phyloP scores from a whole-genome alignment of 2,888 invertebrate genomes.

The Seira musarum region DNA sequence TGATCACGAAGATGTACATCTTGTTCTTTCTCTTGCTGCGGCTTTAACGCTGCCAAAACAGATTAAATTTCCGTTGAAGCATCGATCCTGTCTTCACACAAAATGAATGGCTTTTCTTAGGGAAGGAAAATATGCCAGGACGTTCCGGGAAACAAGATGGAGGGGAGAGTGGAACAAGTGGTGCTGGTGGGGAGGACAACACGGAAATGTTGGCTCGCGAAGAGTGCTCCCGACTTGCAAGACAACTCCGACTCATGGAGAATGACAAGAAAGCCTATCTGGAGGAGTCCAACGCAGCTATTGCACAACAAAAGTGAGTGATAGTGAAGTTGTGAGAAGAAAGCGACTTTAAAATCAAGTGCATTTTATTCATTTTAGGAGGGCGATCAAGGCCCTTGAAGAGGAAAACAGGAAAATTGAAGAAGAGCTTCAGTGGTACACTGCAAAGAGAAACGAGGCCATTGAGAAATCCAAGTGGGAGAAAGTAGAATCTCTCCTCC shows the following conservation, averaged over 20 bases:
- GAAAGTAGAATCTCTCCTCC: slow-evolving; percentile 70
- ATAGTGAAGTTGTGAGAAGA: neutral
- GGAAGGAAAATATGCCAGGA: slow-evolving; percentile 20
- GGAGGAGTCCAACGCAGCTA: slow-evolving; percentile 66
- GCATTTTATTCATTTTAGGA: slow-evolving; percentile 46
- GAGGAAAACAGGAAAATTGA: slow-evolving; percentile 65
- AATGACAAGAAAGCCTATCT: slow-evolving; percentile 69
- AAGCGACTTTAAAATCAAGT: neutral
- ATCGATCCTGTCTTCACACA: neutral
- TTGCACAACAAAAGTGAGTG: slow-evolving; percentile 66
- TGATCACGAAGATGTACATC: neutral
- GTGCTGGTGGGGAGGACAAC: slow-evolving; percentile 61
- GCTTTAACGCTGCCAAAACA: neutral
- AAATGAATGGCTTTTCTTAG: too few relatives aligned
- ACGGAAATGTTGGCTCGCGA: slow-evolving; percentile 65
- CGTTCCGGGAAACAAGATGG: slow-evolving; percentile 24
- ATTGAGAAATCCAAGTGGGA: slow-evolving; percentile 54
- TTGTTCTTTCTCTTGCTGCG: neutral
- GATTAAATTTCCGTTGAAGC: neutral
- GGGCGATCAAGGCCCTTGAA: slow-evolving; percentile 58
- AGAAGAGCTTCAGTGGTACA: slow-evolving; percentile 61
- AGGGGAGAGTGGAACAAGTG: slow-evolving; percentile 26
- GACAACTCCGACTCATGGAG: slow-evolving; percentile 68
- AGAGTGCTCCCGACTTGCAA: slow-evolving; percentile 62
- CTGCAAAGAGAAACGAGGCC: slow-evolving; percentile 55